Percentiles rank a stretch among this genome's conserved stretches.
phyloP scores from a whole-genome alignment of 1,140 invertebrate genomes.

The Metaphire vulgaris region DNA sequence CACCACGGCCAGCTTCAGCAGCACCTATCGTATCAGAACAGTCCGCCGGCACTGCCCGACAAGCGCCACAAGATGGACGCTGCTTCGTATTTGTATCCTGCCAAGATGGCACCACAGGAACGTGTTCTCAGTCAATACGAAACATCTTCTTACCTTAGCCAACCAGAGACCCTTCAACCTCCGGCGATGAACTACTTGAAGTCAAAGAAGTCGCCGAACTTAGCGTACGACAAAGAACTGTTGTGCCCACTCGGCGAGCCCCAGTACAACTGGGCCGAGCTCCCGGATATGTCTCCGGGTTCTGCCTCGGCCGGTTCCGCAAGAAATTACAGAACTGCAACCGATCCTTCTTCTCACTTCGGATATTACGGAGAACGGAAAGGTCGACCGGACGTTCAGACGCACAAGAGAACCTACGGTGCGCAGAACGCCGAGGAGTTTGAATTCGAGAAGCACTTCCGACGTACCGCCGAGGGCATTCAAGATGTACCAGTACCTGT shows the following conservation, averaged over 20 bases:
- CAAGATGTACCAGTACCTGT: background rate
- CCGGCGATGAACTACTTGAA: background rate
- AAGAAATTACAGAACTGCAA: background rate
- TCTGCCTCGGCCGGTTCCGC: background rate
- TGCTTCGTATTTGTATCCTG: background rate
- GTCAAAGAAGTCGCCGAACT: background rate
- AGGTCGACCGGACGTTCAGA: background rate
- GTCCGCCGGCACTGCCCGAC: background rate
- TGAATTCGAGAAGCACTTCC: background rate
- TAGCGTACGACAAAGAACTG: background rate
- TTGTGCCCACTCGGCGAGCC: background rate
- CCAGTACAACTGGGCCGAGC: background rate
- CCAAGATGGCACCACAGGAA: background rate
- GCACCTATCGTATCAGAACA: background rate
- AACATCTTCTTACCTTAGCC: background rate
- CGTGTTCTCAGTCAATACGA: background rate
- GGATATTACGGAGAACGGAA: background rate
- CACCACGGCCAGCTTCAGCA: background rate
- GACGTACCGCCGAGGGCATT: background rate
- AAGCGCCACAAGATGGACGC: background rate
- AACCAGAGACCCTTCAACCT: background rate
- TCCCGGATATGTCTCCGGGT: background rate
- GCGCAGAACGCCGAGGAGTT: background rate
- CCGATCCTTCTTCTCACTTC: background rate
- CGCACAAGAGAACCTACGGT: background rate